Base-by-base conservation (phyloP, 1,140 invertebrate genomes). In the Plodia interpunctella region DNA sequence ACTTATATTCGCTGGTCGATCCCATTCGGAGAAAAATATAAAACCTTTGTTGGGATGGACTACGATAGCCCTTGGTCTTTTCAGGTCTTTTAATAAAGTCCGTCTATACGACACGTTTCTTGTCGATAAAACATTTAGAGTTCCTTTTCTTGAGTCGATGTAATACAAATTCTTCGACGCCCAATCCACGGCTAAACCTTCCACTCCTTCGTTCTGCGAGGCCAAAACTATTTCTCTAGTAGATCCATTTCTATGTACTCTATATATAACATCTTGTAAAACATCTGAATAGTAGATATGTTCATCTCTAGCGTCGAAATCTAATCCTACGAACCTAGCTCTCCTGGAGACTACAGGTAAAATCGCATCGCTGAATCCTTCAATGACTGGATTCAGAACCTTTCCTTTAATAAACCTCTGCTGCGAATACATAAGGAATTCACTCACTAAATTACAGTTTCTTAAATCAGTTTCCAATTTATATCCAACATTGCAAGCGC, bases 271-370 rank as follows among this genome's bases (percentile, higher is more conserved):
- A 82, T 98, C 97, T 88, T 98, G 95, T n/a, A 98, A 91, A 0
- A 99, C 98, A 80, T 99, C 98, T 0, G 97, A 98, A 88, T 98
- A 99, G 78, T 98, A 99, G 59, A 99, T 98, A 70, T 97, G 96
- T 68, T 97, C 93, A 68, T 98, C 95, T 60, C 94, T 92, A 0
- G 96, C 94, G 86, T 99, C 97, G 80, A 98, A 99, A 81, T 99
- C 98, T 17, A 99, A 87, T n/a, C 98, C 98, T 4, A 99, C 98
- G 83, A 99, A 98, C 74, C 98, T 92, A 0, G 98, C 98, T 20
- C 97, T 92, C 49, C 96, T 90, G 0, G 97, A 98, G 0, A 98
- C 97, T 0, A 97, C 95, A 0, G 96, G 96, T 9, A 96, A 77
- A 15, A 99, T 99, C 1, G 98, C 98, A 82, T 99, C 98, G 65